phyloP scores from a whole-genome alignment of 2,888 invertebrate genomes.

The Tenthredo distinguenda region DNA sequence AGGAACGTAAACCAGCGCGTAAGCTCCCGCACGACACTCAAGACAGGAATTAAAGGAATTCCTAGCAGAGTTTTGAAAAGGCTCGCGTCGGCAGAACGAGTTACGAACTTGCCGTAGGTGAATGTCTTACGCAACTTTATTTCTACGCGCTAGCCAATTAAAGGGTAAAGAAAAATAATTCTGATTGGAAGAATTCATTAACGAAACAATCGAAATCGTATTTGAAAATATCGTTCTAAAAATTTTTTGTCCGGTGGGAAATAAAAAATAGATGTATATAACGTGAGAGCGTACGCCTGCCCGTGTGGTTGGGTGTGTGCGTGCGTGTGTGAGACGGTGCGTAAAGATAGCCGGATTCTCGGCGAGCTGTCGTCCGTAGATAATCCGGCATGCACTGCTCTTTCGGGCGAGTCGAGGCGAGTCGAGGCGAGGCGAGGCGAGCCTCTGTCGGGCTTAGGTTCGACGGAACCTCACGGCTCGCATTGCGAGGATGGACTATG shows the following conservation, averaged over 20 bases:
- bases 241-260: background rate
- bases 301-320: background rate
- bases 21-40: background rate
- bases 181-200: too few relatives aligned
- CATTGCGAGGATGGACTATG: background rate
- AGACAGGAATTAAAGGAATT: constrained; percentile 2
- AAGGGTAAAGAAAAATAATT: background rate
- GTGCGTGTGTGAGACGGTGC: constrained; percentile 12
- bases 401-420: constrained; percentile 24
- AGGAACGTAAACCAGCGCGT: background rate
- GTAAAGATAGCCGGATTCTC: constrained; percentile 49
- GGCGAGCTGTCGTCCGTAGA: constrained; percentile 51
- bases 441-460: constrained; percentile 10
- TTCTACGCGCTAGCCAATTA: background rate
- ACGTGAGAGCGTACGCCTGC: background rate
- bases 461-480: constrained; percentile 23
- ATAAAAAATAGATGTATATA: background rate
- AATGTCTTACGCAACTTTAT: background rate
- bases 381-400: constrained; percentile 53
- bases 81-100: background rate
- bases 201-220: too few relatives aligned
- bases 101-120: background rate
- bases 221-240: background rate
- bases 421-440: background rate
- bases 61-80: background rate